Conservation (phyloP, 2,888 invertebrate species). For the Mesorhabditis belari region DNA sequence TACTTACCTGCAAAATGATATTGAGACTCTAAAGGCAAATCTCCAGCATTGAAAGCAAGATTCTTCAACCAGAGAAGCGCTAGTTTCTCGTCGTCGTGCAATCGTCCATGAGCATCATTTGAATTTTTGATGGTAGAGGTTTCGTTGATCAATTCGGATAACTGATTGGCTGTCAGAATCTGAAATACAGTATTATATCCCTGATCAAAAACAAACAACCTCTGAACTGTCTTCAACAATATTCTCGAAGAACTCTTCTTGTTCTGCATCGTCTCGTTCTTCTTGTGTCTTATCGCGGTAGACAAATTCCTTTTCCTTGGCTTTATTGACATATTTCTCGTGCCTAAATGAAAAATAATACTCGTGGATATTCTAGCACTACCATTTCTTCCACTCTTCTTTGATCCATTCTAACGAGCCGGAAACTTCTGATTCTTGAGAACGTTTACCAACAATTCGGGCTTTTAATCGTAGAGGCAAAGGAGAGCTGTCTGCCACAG, state of each 20-base stretch:
- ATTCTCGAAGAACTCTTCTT: slow-evolving; percentile 20
- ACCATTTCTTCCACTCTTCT: slow-evolving; percentile 36
- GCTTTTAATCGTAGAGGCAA: slow-evolving; percentile 27
- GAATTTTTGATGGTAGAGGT: background rate
- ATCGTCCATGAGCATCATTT: background rate
- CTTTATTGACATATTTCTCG: slow-evolving; percentile 24
- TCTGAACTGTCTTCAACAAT: background rate
- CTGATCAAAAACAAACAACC: background rate
- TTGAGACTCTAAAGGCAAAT: background rate
- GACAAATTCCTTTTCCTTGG: slow-evolving; percentile 31
- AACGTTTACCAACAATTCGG: slow-evolving; percentile 10
- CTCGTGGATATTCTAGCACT: background rate
- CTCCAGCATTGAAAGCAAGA: background rate
- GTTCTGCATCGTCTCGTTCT: slow-evolving; percentile 29
- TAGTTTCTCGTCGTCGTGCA: background rate
- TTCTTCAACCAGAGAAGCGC: too few relatives aligned
- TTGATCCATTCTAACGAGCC: slow-evolving; percentile 27
- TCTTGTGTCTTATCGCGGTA: slow-evolving; percentile 38
- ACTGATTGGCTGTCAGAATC: background rate
- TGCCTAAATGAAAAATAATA: slow-evolving; percentile 17
- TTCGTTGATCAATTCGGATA: slow-evolving; percentile 3
- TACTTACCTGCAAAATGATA: background rate
- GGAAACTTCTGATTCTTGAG: slow-evolving; percentile 6
- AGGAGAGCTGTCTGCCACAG: slow-evolving; percentile 23
- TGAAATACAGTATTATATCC: background rate